Base-by-base conservation (phyloP, 2,888 invertebrate species). In the Nemoura dubitans region DNA sequence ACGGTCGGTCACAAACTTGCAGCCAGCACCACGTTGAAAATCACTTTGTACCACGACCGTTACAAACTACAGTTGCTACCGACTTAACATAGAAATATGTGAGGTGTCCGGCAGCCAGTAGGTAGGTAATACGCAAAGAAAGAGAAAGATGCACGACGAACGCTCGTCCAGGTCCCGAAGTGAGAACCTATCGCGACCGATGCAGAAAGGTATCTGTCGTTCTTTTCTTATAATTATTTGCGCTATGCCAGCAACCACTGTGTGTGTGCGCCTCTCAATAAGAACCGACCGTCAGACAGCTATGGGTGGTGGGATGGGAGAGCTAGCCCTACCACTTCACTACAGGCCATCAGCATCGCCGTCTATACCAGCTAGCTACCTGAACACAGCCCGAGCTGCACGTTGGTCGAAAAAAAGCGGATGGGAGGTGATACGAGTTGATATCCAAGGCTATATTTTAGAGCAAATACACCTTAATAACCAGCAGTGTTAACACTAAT, bases 11-110 rank as follows among this genome's bases (percentile, higher is more conserved):
- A 59, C 59, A 59, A 10, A 59, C 59, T 21, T 59, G 21, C 2
- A 59, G 59, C 59, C 36, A 36, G 36, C 36, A 36, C 36, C 59
- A 59, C 59, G 59, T 16, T 59, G 6, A 59, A 59, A 59, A 59
- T 59, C 59, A 59, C 59, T 59, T 59, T 59, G 59, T 59, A 59
- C 14, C 59, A 59, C 59, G 59, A 59, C 59, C 59, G 59, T 59
- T 59, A 59, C 59, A 59, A 59, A 59, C 3, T 59, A 59, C 59
- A 59, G 59, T 59, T 59, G 59, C 59, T 59, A 59, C 59, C 2
- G 59, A 59, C 59, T 59, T 59, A 59, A 59, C 59, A 59, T 59
- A 59, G 59, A 59, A 59, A 59, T 59, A 59, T 59, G 59, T 59
- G 59, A 7, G 59, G 59, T 59, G 21, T 59, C 59, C 59, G 21